These are phyloP conservation scores for Parnassius orleans DNA, from an alignment of 2,888 invertebrate species.

Conservation along the genomic window DNA sequence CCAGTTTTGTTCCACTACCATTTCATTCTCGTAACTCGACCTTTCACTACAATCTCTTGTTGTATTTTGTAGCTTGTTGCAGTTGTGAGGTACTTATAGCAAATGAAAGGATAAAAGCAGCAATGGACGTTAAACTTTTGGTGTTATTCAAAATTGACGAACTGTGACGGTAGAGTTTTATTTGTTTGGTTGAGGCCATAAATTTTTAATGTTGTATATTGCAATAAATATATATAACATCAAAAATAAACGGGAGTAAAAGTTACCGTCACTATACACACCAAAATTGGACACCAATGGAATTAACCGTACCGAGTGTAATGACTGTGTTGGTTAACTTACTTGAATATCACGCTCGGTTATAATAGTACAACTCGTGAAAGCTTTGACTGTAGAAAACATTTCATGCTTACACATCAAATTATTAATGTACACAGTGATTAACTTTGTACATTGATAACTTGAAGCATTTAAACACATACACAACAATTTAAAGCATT, in stretches of 20 bases:
- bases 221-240: conserved; percentile 14
- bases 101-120: conserved; percentile 37
- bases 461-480: too few relatives aligned
- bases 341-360: not conserved
- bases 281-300: conserved; percentile 15
- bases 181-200: conserved; percentile 14
- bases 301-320: conserved; percentile 5
- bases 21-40: conserved; percentile 63
- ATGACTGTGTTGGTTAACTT: conserved; percentile 2
- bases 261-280: conserved; percentile 21
- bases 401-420: too few relatives aligned
- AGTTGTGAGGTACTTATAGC: conserved; percentile 34
- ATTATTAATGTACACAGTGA: too few relatives aligned
- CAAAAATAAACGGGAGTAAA: conserved; percentile 21
- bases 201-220: conserved; percentile 13
- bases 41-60: conserved; percentile 70
- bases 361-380: not conserved
- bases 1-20: conserved; percentile 69
- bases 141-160: conserved; percentile 8
- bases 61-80: conserved; percentile 50
- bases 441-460: too few relatives aligned
- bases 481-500: too few relatives aligned
- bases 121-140: conserved; percentile 41
- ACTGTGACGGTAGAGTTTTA: conserved; percentile 20
- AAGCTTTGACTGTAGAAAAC: too few relatives aligned